Evolutionary conservation across 2,888 invertebrate species (phyloP).

Genomic region (Hirudinaria manillensis): DNA sequence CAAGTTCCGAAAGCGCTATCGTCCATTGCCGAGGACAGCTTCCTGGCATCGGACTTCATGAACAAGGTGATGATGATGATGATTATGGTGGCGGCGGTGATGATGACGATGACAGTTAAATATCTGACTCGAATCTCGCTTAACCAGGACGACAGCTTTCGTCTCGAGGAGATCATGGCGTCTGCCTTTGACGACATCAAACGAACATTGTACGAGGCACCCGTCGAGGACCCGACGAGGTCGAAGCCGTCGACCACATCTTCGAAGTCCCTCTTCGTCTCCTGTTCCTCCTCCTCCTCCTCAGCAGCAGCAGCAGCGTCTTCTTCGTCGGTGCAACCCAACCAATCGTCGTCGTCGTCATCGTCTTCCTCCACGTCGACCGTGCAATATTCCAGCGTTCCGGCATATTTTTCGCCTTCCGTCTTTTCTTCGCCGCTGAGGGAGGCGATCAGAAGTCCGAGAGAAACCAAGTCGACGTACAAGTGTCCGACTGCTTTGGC

Average conservation of each 20-base stretch:
- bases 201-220: background rate
- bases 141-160: slow-evolving; percentile 16
- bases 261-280: background rate
- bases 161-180: slow-evolving; percentile 24
- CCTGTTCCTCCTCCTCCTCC: background rate
- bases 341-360: background rate
- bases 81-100: no score
- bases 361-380: background rate
- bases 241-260: background rate
- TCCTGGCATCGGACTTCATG: background rate
- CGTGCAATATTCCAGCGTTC: background rate
- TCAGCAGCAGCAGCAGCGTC: background rate
- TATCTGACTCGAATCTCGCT: background rate
- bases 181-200: slow-evolving; percentile 26
- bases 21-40: background rate
- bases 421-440: background rate
- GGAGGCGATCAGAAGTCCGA: no score
- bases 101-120: no score
- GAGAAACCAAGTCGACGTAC: no score
- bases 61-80: background rate
- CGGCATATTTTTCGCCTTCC: background rate
- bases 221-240: background rate
- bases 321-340: background rate
- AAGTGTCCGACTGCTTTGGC: no score
- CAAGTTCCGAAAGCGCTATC: background rate